Conservation (phyloP, 2,888 invertebrate genomes). For the Ophion slaviceki region DNA sequence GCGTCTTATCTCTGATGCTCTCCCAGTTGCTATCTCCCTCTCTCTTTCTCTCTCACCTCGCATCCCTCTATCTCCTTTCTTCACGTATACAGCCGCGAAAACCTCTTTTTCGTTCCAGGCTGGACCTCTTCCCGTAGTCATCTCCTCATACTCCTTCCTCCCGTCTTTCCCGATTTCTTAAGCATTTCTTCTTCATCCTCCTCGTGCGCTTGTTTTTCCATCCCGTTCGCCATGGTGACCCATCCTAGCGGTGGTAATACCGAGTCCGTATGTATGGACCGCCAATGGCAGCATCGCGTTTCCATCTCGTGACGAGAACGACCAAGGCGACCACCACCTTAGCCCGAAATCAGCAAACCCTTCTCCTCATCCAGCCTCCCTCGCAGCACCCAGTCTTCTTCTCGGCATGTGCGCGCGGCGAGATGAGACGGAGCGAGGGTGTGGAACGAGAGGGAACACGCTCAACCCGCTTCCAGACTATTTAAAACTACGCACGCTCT, state of each 20-base stretch:
- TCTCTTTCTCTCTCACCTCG: constrained; percentile 24
- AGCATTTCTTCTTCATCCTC: constrained; percentile 45
- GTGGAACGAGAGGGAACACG: constrained; percentile 54
- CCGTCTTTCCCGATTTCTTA: constrained; percentile 54
- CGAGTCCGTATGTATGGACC: constrained; percentile 71
- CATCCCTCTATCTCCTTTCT: constrained; percentile 29
- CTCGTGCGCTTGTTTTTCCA: constrained; percentile 40
- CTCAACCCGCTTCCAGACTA: constrained; percentile 78
- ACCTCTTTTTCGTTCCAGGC: constrained; percentile 27
- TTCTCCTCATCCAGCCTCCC: constrained; percentile 36
- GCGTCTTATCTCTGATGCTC: constrained; percentile 83
- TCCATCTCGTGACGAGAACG: constrained; percentile 62
- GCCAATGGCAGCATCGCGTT: constrained; percentile 67
- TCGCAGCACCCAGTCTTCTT: constrained; percentile 27
- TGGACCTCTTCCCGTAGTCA: constrained; percentile 36
- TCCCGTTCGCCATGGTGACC: constrained; percentile 44
- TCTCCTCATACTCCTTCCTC: constrained; percentile 60
- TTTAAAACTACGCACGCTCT: constrained; percentile 82
- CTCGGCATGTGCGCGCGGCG: constrained; percentile 50
- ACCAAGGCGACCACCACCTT: constrained; percentile 52
- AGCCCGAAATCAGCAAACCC: constrained; percentile 56
- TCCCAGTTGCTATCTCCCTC: constrained; percentile 64
- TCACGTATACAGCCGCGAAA: constrained; percentile 15
- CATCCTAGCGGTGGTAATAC: constrained; percentile 50
- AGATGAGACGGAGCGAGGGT: constrained; percentile 34